Percentiles rank a stretch among this genome's conserved stretches.
phyloP scores from a whole-genome alignment of 2,888 invertebrate genomes.

The Caenorhabditis becei region DNA sequence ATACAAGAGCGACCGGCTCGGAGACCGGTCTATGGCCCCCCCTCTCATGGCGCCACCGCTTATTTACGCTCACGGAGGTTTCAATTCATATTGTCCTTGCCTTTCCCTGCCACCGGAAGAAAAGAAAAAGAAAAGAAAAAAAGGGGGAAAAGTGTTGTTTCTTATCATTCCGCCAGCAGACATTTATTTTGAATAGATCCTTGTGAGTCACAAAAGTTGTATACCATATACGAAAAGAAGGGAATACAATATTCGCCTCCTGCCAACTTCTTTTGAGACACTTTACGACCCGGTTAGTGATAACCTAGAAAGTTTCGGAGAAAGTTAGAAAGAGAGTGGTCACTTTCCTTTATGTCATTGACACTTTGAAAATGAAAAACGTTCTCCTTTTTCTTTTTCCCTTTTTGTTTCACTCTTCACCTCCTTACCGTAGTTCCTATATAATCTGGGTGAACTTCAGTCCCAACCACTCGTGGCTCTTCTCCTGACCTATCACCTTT shows the following conservation, averaged over 20 bases:
- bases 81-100: conserved; percentile 46
- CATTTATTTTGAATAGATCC: conserved; percentile 23
- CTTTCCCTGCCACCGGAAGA: conserved; percentile 13
- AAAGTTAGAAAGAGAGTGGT: not conserved
- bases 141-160: conserved; percentile 55
- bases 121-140: no score
- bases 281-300: not conserved
- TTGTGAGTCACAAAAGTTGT: conserved; percentile 51
- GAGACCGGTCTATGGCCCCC: conserved; percentile 38
- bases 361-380: no score
- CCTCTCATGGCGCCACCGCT: conserved; percentile 31
- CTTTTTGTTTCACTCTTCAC: not conserved
- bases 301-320: not conserved
- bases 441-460: no score
- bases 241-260: not conserved
- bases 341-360: no score
- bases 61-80: conserved; percentile 51
- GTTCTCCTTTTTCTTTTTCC: not conserved
- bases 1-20: conserved; percentile 24
- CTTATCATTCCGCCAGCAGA: conserved; percentile 17
- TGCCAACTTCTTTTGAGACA: not conserved
- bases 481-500: not conserved
- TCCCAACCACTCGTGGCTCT: not conserved
- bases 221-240: conserved; percentile 29
- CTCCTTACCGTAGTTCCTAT: no score